These are phyloP conservation scores for Agriopis marginaria DNA, from an alignment of 2,888 invertebrate species.

Conservation along the genomic window DNA sequence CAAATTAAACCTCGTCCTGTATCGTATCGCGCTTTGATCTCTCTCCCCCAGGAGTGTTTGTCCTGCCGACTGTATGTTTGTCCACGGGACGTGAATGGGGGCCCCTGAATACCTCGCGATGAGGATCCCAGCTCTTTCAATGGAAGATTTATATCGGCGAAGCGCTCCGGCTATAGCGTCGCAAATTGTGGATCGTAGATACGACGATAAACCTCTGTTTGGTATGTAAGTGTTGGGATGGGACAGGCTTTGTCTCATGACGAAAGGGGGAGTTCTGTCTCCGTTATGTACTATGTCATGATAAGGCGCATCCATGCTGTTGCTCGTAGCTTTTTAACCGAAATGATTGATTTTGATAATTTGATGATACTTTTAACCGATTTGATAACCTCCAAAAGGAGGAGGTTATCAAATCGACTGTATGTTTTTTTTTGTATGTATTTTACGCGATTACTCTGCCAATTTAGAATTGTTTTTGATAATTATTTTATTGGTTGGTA, in stretches of 20 bases:
- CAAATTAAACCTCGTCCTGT: conserved; percentile 80
- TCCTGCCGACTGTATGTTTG: conserved; percentile 75
- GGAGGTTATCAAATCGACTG: too few species aligned
- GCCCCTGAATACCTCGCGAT: conserved; percentile 64
- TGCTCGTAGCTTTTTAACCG: not conserved
- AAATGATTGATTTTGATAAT: too few species aligned
- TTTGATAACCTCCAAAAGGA: too few species aligned
- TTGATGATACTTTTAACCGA: too few species aligned
- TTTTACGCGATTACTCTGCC: too few species aligned
- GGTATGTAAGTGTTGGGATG: conserved; percentile 38
- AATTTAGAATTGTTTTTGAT: too few species aligned
- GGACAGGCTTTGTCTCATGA: conserved; percentile 15
- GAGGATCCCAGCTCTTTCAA: conserved; percentile 69
- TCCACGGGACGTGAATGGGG: conserved; percentile 71
- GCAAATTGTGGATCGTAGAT: conserved; percentile 83
- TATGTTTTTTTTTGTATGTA: too few species aligned
- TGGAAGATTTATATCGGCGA: conserved; percentile 82
- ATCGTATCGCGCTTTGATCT: conserved; percentile 85
- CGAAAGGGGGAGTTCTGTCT: not conserved
- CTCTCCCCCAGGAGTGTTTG: conserved; percentile 77
- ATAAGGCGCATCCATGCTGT: not conserved
- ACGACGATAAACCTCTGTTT: conserved; percentile 65
- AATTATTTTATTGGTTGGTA: too few species aligned
- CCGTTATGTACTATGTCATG: not conserved
- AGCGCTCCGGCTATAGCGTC: conserved; percentile 72